These are phyloP conservation scores for Drosophila quadrilineata DNA, from an alignment of 1,140 invertebrate genomes.

Conservation along the genomic window DNA sequence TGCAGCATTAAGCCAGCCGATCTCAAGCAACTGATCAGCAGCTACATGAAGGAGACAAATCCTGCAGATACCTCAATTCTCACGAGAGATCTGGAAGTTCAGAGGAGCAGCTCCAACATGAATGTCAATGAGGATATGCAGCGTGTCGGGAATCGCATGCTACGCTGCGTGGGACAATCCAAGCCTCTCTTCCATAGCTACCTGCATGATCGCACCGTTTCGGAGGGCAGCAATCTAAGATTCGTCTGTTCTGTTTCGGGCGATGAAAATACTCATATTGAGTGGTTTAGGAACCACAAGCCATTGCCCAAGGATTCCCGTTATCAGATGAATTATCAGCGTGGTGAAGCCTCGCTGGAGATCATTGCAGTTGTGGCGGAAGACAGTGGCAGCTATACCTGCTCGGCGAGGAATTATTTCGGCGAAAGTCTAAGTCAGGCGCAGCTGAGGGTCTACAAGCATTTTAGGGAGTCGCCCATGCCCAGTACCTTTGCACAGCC, in stretches of 20 bases:
- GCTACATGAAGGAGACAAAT: no score
- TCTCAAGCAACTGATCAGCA: conserved; percentile 58
- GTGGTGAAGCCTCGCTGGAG: conserved; percentile 89
- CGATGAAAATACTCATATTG: conserved; percentile 88
- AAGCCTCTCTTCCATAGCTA: conserved; percentile 92
- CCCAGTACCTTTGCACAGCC: conserved; percentile 87
- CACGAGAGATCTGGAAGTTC: neutral
- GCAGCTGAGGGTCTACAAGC: conserved; percentile 87
- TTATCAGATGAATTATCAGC: conserved; percentile 84
- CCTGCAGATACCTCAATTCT: neutral
- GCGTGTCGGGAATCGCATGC: conserved; percentile 67
- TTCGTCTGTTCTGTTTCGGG: conserved; percentile 93
- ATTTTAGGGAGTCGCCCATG: conserved; percentile 86
- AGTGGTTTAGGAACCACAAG: conserved; percentile 91
- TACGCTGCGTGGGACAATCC: conserved; percentile 62
- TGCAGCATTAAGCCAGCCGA: conserved; percentile 54
- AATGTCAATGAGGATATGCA: conserved; percentile 77
- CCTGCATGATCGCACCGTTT: conserved; percentile 89
- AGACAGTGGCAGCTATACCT: conserved; percentile 89
- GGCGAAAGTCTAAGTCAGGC: conserved; percentile 87
- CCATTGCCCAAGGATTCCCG: conserved; percentile 82
- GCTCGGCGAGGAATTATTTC: conserved; percentile 88
- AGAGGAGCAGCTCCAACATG: conserved; percentile 16
- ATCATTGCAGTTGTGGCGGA: conserved; percentile 85
- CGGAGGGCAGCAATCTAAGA: conserved; percentile 87